Percentiles rank a stretch among this genome's conserved stretches.
phyloP scores from a whole-genome alignment of 2,113 vertebrate species.

The Steatornis caripensis region DNA sequence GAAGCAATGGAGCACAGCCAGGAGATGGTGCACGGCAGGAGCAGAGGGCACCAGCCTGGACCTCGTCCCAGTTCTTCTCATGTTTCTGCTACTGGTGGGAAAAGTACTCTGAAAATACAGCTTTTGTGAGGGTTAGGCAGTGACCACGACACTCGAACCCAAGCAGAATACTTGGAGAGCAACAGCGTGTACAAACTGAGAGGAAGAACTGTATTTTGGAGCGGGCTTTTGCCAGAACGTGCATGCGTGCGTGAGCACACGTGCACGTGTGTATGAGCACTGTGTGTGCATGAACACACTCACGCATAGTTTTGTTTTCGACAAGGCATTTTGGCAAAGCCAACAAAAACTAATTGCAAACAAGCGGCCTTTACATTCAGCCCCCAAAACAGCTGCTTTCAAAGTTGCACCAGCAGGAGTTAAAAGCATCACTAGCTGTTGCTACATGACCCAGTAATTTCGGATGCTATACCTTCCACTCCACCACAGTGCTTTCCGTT shows the following conservation, averaged over 20 bases:
- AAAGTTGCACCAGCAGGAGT: background rate
- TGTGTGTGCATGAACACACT: background rate
- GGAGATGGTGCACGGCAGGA: background rate
- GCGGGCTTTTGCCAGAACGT: fast-evolving
- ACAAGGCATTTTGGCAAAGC: background rate
- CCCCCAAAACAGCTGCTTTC: background rate
- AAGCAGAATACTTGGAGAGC: background rate
- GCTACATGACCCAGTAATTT: background rate
- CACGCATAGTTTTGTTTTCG: background rate
- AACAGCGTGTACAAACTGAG: background rate
- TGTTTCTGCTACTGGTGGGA: background rate
- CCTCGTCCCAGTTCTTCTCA: background rate
- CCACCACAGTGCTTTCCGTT: background rate
- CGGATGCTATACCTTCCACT: background rate
- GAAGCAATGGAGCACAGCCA: background rate
- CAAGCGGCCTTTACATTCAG: background rate
- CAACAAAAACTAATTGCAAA: background rate
- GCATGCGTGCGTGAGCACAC: too few relatives aligned
- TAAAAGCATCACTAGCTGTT: background rate
- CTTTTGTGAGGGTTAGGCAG: background rate
- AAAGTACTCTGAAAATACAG: background rate
- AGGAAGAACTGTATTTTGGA: background rate
- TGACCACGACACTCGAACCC: background rate
- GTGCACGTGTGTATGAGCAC: background rate
- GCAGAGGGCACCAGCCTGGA: background rate